Conservation (phyloP, 2,888 invertebrate species). For the Ellobium chinense region DNA sequence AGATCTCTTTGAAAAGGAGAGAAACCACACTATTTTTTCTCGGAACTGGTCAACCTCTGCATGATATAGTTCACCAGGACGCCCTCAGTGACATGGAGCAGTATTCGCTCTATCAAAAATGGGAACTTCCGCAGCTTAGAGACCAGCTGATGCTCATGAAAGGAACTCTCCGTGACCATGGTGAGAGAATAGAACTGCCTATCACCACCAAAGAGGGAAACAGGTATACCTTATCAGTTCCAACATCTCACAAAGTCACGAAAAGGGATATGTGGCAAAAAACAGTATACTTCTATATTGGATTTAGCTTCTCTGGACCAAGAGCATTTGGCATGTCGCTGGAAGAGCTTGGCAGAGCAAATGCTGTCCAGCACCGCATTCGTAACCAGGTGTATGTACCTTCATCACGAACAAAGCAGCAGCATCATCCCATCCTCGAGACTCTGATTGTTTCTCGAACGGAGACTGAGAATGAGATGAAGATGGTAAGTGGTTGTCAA, state of each 20-base stretch:
- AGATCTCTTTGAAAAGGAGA: constrained; percentile 49
- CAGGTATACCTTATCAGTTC: constrained; percentile 51
- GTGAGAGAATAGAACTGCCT: constrained; percentile 51
- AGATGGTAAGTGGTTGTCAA: not conserved
- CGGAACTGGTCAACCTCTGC: constrained; percentile 50
- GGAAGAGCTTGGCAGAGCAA: constrained; percentile 38
- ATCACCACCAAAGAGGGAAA: constrained; percentile 47
- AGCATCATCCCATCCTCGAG: not conserved
- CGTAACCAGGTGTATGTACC: not conserved
- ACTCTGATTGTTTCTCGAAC: not conserved
- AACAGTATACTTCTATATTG: constrained; percentile 61
- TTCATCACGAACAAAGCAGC: not conserved
- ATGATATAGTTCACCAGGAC: constrained; percentile 26
- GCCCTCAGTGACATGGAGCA: not conserved
- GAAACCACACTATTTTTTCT: constrained; percentile 64
- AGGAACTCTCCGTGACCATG: constrained; percentile 55
- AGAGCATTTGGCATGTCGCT: constrained; percentile 58
- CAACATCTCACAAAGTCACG: constrained; percentile 56
- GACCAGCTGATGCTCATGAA: constrained; percentile 52
- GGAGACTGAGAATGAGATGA: not conserved
- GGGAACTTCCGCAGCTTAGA: constrained; percentile 51
- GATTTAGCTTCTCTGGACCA: constrained; percentile 64
- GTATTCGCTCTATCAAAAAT: constrained; percentile 33
- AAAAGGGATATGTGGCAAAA: constrained; percentile 57
- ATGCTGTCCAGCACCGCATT: not conserved